These are phyloP conservation scores for Cyanoramphus novaezelandiae DNA, from an alignment of 2,113 vertebrate species.

Conservation along the genomic window DNA sequence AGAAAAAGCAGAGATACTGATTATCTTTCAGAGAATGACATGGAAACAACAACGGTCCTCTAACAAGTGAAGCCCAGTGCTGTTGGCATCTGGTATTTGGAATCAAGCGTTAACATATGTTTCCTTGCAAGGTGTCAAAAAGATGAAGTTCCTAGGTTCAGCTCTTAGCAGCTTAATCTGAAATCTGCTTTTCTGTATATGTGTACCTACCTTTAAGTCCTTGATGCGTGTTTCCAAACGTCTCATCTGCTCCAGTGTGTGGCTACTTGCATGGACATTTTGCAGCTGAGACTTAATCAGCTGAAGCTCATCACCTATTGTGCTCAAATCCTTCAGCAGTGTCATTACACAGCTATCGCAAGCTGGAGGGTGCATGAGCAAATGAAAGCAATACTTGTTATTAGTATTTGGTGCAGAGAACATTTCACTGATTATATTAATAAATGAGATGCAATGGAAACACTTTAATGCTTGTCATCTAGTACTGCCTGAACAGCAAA, in stretches of 20 bases:
- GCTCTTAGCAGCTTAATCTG: not conserved
- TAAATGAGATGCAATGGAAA: not conserved
- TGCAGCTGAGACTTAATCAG: constrained; percentile 82
- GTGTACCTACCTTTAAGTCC: constrained; percentile 82
- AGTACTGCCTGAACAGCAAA: not conserved
- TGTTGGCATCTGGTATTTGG: not conserved
- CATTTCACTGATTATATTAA: not conserved
- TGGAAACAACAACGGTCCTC: not conserved
- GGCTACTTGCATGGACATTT: constrained; percentile 65
- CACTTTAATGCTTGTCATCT: not conserved
- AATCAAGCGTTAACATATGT: not conserved
- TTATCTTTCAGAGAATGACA: not conserved
- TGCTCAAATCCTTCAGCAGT: constrained; percentile 82
- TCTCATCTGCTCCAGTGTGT: constrained; percentile 77
- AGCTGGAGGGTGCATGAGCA: constrained; percentile 73
- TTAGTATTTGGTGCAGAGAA: not conserved
- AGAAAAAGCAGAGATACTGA: not conserved
- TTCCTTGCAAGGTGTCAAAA: not conserved
- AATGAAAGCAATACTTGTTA: not conserved
- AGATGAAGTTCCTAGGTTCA: not conserved
- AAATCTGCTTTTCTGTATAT: not conserved
- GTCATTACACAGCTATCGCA: constrained; percentile 91
- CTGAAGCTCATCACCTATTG: constrained; percentile 76
- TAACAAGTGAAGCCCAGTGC: not conserved
- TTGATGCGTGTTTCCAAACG: constrained; percentile 79